phyloP scores from a whole-genome alignment of 2,888 invertebrate species.

The Busseola fusca region DNA sequence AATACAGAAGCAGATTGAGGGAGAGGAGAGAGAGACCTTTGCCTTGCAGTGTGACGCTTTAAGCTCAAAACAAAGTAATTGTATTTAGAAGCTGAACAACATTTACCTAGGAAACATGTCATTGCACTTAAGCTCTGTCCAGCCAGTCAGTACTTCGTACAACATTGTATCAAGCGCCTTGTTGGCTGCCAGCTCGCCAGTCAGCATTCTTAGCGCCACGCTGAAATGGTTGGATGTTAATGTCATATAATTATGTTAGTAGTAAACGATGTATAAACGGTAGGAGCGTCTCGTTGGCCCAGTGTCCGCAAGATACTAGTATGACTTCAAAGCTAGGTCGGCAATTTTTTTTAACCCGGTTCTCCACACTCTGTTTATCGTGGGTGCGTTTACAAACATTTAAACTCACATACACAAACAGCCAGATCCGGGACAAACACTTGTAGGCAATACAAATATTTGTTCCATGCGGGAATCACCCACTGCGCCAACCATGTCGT shows the following conservation, averaged over 20 bases:
- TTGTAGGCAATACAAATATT: too few species aligned
- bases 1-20: too few species aligned
- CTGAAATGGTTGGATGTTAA: conserved; percentile 68
- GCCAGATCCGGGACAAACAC: too few species aligned
- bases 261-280: not conserved
- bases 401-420: too few species aligned
- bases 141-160: conserved; percentile 84
- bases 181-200: conserved; percentile 85
- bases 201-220: conserved; percentile 86
- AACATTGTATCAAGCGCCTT: conserved; percentile 84
- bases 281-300: too few species aligned
- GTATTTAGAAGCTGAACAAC: not conserved
- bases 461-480: too few species aligned
- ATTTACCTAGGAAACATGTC: conserved; percentile 86
- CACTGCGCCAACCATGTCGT: too few species aligned
- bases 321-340: not conserved
- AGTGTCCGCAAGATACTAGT: not conserved
- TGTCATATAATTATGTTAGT: not conserved
- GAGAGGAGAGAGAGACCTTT: not conserved
- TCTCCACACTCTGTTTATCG: too few species aligned
- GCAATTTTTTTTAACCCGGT: too few species aligned
- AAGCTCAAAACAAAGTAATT: not conserved
- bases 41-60: not conserved
- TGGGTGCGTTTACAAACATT: too few species aligned
- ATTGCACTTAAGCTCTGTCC: conserved; percentile 84